phyloP scores from a whole-genome alignment of 2,888 invertebrate genomes.

The Cerceris ruficornis region DNA sequence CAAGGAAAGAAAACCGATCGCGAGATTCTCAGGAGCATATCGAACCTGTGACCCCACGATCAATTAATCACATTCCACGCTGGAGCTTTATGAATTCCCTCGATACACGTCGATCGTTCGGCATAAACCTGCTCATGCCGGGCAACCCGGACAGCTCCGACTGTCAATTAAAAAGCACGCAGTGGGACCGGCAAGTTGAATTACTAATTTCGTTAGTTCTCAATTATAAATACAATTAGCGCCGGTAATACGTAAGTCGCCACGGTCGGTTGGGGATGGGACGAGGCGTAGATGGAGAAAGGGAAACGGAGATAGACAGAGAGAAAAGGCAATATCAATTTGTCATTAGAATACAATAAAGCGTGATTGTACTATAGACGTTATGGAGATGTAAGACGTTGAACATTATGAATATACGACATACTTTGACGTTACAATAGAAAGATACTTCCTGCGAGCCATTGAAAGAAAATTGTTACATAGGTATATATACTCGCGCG shows the following conservation, averaged over 20 bases:
- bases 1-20: constrained; percentile 50
- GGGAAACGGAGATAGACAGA: too few relatives aligned
- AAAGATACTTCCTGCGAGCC: constrained; percentile 15
- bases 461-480: not conserved
- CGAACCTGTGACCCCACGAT: constrained; percentile 59
- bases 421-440: not conserved
- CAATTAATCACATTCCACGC: constrained; percentile 61
- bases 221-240: not conserved
- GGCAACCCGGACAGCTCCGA: constrained; percentile 1
- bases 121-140: constrained; percentile 27
- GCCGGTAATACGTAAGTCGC: not conserved
- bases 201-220: constrained; percentile 39
- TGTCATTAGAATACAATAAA: not conserved
- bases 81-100: constrained; percentile 51
- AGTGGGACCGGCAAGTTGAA: constrained; percentile 15
- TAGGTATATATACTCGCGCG: not conserved
- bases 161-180: constrained; percentile 52
- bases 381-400: not conserved
- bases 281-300: too few relatives aligned
- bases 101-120: constrained; percentile 41
- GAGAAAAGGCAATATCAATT: constrained; percentile 9
- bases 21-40: constrained; percentile 56
- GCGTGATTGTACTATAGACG: not conserved
- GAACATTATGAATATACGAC: not conserved
- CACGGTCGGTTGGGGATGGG: too few relatives aligned